phyloP scores from a whole-genome alignment of 92 coral and sea anemone genomes.

The Umimayanthus chanpuru region DNA sequence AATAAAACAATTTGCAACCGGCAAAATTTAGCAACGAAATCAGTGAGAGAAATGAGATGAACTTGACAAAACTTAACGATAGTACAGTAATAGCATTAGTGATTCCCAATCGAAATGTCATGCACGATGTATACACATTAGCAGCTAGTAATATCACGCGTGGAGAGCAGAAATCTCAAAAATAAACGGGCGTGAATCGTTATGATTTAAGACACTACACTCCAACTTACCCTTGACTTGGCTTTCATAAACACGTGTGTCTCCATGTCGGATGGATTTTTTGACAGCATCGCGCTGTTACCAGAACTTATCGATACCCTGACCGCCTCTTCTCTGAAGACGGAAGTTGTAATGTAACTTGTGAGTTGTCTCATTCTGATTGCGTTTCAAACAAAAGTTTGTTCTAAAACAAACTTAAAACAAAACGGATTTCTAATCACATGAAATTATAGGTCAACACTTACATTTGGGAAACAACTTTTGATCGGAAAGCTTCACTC shows the following conservation, averaged over 20 bases:
- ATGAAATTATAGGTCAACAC: neutral
- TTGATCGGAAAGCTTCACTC: slow-evolving; percentile 15
- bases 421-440: neutral
- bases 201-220: neutral
- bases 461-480: slow-evolving; percentile 40
- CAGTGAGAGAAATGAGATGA: no score
- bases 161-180: neutral
- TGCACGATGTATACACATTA: neutral
- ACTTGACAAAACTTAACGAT: no score
- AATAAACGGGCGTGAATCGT: neutral
- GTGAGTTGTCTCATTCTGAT: neutral
- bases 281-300: slow-evolving; percentile 18
- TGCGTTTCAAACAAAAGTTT: neutral
- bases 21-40: no score
- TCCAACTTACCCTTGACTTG: slow-evolving; percentile 17
- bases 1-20: no score
- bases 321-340: slow-evolving; percentile 19
- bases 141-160: neutral
- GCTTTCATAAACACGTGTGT: slow-evolving; percentile 20
- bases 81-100: no score
- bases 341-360: neutral
- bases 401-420: neutral
- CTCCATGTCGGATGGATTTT: slow-evolving; percentile 19
- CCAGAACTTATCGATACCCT: neutral
- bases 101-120: no score